Conservation (phyloP, 2,797 vertebrate species). For the Lithobates pipiens region DNA sequence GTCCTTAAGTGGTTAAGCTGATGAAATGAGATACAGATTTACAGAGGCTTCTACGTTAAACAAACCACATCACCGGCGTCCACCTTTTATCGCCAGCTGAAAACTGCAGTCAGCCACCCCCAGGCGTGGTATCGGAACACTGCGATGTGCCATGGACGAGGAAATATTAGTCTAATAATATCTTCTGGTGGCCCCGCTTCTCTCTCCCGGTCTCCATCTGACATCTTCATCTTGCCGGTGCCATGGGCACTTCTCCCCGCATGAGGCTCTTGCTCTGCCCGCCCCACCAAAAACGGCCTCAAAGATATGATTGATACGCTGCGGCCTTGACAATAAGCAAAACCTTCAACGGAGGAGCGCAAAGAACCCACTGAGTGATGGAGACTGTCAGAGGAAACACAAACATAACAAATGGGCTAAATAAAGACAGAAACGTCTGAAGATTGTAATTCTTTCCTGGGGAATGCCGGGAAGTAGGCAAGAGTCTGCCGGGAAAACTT, state of each 20-base stretch:
- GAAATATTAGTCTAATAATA: conserved; percentile 58
- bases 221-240: conserved; percentile 23
- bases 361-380: conserved; percentile 21
- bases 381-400: conserved; percentile 35
- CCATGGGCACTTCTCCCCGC: conserved; percentile 21
- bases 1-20: too few species aligned
- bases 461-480: not conserved
- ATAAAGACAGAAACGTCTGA: not conserved
- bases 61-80: too few species aligned
- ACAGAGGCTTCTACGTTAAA: too few species aligned
- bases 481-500: too few species aligned
- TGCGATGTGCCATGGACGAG: conserved; percentile 25
- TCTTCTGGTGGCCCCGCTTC: not conserved
- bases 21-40: too few species aligned
- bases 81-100: not conserved
- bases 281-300: not conserved
- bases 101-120: not conserved
- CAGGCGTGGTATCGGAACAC: not conserved
- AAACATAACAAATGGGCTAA: conserved; percentile 37
- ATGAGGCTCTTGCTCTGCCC: not conserved
- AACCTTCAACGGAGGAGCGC: not conserved
- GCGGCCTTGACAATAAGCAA: conserved; percentile 15
- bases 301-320: conserved; percentile 33
- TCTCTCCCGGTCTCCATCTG: conserved; percentile 31
- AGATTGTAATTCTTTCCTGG: conserved; percentile 17